Conservation (phyloP, 1,140 invertebrate species). For the Harpegnathos saltator region DNA sequence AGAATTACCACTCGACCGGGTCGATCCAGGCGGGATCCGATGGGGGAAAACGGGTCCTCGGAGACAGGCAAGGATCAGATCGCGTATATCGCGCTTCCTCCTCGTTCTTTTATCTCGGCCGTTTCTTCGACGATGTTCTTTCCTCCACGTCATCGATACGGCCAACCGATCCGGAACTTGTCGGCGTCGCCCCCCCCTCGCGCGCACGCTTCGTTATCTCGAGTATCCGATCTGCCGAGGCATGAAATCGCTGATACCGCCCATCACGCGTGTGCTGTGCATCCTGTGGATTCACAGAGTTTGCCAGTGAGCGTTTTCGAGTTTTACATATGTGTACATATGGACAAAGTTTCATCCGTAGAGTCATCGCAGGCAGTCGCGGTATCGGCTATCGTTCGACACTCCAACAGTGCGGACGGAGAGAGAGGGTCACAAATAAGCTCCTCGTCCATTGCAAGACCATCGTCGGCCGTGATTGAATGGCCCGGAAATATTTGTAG, state of each 20-base stretch:
- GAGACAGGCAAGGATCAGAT: constrained; percentile 26
- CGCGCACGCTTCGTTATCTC: neutral
- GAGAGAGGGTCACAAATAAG: too few species aligned
- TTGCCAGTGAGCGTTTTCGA: too few species aligned
- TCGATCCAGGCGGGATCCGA: constrained; percentile 15
- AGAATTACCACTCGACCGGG: constrained; percentile 65
- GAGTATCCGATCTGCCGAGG: neutral
- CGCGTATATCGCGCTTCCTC: constrained; percentile 12
- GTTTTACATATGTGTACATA: too few species aligned
- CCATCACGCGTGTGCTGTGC: too few species aligned
- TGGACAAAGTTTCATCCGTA: too few species aligned
- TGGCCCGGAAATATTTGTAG: too few species aligned
- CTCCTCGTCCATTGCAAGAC: too few species aligned
- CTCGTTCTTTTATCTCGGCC: neutral
- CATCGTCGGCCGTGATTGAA: too few species aligned
- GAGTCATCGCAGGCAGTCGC: too few species aligned
- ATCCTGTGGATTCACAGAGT: too few species aligned
- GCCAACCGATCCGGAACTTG: constrained; percentile 16
- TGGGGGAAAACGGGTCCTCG: neutral
- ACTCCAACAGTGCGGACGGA: too few species aligned
- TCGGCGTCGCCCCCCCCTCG: neutral
- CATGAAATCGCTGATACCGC: neutral
- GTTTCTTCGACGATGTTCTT: neutral
- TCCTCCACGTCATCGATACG: constrained; percentile 12
- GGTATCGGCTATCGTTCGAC: too few species aligned